A percentile compares a stretch with the other conserved stretches of the same genome.
These are phyloP conservation scores for Drosophila heteroneura DNA, from an alignment of 2,888 invertebrate genomes.

Conservation along the genomic window DNA sequence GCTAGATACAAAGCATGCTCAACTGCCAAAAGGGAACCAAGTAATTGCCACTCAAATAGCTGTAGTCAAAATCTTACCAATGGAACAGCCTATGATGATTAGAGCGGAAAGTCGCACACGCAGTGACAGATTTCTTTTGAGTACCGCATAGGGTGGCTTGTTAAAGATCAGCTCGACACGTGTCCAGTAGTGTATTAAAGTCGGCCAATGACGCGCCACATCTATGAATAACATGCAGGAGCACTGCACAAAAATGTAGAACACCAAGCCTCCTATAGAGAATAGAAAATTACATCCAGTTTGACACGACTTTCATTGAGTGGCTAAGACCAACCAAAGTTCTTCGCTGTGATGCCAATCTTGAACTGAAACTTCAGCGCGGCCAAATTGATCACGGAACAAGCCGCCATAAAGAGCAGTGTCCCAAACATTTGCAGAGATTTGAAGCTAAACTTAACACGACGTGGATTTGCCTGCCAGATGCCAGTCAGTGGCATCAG, in stretches of 20 bases:
- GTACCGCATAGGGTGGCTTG: constrained; percentile 75
- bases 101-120: constrained; percentile 75
- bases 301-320: fast-evolving
- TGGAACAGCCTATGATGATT: constrained; percentile 69
- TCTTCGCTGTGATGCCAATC: constrained; percentile 83
- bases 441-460: constrained; percentile 73
- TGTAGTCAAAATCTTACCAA: constrained; percentile 52
- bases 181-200: constrained; percentile 81
- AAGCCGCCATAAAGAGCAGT: constrained; percentile 61
- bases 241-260: constrained; percentile 76
- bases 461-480: constrained; percentile 82
- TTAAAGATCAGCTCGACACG: constrained; percentile 80
- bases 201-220: constrained; percentile 82
- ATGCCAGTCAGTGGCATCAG: constrained; percentile 86
- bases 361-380: constrained; percentile 62
- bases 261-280: constrained; percentile 78
- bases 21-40: constrained; percentile 46
- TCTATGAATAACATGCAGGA: constrained; percentile 78
- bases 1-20: constrained; percentile 77
- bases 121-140: constrained; percentile 62
- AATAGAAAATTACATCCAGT: background rate
- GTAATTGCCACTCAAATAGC: fast-evolving
- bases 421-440: constrained; percentile 72
- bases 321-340: constrained; percentile 73
- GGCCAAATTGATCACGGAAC: constrained; percentile 52